A percentile compares a stretch with the other conserved stretches of the same genome.
These are phyloP conservation scores for Bovichtus variegatus DNA, from an alignment of 2,797 vertebrate genomes.

Conservation along the genomic window DNA sequence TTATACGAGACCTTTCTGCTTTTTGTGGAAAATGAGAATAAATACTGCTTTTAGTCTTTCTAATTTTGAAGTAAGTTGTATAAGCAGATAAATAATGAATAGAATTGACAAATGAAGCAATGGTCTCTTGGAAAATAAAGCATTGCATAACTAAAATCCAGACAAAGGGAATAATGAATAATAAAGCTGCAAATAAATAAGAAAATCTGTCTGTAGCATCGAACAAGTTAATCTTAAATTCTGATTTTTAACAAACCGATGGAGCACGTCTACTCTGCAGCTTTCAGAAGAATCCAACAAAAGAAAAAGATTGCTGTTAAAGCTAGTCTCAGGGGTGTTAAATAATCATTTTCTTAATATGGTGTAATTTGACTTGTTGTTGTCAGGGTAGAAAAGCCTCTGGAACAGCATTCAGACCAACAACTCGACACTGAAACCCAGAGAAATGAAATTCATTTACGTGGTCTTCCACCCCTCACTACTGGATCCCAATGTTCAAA, in stretches of 20 bases:
- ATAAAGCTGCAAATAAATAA: background rate
- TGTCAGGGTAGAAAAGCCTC: background rate
- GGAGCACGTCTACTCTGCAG: background rate
- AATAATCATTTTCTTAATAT: slow-evolving; percentile 18
- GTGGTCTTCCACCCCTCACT: background rate
- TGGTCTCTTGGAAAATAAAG: background rate
- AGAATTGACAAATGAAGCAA: background rate
- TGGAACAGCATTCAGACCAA: background rate
- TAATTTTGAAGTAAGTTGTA: background rate
- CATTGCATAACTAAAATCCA: slow-evolving; percentile 15
- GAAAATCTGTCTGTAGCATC: background rate
- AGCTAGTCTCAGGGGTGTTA: slow-evolving; percentile 17
- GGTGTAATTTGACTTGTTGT: background rate
- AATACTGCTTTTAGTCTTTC: background rate
- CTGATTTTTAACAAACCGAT: background rate
- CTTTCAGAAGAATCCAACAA: background rate
- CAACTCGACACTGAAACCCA: background rate
- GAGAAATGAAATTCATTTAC: background rate
- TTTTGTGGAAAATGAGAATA: background rate
- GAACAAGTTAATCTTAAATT: slow-evolving; percentile 7
- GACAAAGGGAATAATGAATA: slow-evolving; percentile 35
- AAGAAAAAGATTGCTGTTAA: background rate
- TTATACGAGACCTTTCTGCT: background rate
- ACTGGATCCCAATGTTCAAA: background rate
- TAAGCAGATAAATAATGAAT: slow-evolving; percentile 11